Base-by-base conservation (phyloP, 2,888 invertebrate genomes). In the Ochropacha duplaris region DNA sequence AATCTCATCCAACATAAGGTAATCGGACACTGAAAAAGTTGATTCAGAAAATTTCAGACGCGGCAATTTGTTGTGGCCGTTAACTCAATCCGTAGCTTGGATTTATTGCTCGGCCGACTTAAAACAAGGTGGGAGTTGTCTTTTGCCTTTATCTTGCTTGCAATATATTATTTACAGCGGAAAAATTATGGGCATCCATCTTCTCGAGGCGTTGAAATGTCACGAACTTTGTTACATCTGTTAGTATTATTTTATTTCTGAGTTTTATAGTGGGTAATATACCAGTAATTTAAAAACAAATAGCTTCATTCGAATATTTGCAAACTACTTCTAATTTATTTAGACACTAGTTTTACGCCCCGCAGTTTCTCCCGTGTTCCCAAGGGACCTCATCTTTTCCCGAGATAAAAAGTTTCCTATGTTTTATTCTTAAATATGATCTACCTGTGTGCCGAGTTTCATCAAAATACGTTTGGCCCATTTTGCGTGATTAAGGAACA, bases 1-100 rank as follows among this genome's bases (percentile, higher is more conserved):
- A 67, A 72, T 71, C 71, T 71, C 67, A 74, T 71, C 65, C 66
- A 61, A 55, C 58, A 62, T 62, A 63, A 66, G 66, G 60, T 52
- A 71, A 69, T 69, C 68, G 75, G 83, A 81, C 82, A 78, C 69
- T 82, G 80, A 83, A 82, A 83, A 83, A 83, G 78, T 75, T 74
- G 73, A 72, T 72, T 74, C 76, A 74, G 76, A 77, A 81, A 81
- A 80, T 81, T 79, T 74, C 65, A 77, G 81, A 76, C 81, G 70
- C 70, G 66, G 68, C 79, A 76, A 83, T 83, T 83, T 83, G 82
- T 83, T 78, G 72, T 69, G 60, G 62, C 72, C 68, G 73, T 70
- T 76, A 74, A 73, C 70, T 74, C 70, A 67, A 71, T 71, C 68
- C 75, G 64, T 62, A 58, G 60, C 57, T 57, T 66, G 72, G 74